Conservation (phyloP, 2,113 vertebrate species). For the Dascyllus trimaculatus region DNA sequence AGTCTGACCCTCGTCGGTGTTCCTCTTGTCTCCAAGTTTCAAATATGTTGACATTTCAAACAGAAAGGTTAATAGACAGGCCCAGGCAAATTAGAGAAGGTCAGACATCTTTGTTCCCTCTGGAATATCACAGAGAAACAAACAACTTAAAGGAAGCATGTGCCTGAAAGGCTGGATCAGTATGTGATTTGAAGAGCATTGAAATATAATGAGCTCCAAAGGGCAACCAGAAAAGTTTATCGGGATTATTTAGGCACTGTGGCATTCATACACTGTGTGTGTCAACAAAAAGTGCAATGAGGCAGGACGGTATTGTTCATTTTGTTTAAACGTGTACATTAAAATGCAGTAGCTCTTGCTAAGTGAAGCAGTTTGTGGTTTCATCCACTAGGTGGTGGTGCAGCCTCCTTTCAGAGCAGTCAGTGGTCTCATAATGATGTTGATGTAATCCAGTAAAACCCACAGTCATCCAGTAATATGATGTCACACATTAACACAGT, state of each 20-base stretch:
- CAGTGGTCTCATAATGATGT: slow-evolving; percentile 36
- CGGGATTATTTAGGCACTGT: neutral
- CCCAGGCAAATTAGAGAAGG: slow-evolving; percentile 73
- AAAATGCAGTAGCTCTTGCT: neutral
- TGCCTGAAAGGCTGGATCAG: slow-evolving; percentile 23
- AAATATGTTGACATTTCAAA: slow-evolving; percentile 76
- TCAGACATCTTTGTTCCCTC: slow-evolving; percentile 54
- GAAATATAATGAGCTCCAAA: slow-evolving; percentile 32
- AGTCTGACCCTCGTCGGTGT: slow-evolving; percentile 79
- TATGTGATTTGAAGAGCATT: neutral
- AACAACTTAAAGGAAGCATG: slow-evolving; percentile 33
- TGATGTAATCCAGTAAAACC: slow-evolving; percentile 35
- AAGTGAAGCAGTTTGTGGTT: neutral
- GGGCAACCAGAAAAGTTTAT: neutral
- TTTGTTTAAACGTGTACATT: neutral
- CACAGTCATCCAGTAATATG: slow-evolving; percentile 42
- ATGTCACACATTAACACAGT: slow-evolving; percentile 38
- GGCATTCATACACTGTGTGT: neutral
- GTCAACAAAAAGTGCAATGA: neutral
- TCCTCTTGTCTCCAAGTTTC: slow-evolving; percentile 55
- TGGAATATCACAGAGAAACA: slow-evolving; percentile 16
- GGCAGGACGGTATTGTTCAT: too few species aligned
- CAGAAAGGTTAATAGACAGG: slow-evolving; percentile 82
- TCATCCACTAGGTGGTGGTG: slow-evolving; percentile 53
- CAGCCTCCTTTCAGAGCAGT: slow-evolving; percentile 20